phyloP scores from a whole-genome alignment of 2,888 invertebrate genomes.

The Tiphia femorata region DNA sequence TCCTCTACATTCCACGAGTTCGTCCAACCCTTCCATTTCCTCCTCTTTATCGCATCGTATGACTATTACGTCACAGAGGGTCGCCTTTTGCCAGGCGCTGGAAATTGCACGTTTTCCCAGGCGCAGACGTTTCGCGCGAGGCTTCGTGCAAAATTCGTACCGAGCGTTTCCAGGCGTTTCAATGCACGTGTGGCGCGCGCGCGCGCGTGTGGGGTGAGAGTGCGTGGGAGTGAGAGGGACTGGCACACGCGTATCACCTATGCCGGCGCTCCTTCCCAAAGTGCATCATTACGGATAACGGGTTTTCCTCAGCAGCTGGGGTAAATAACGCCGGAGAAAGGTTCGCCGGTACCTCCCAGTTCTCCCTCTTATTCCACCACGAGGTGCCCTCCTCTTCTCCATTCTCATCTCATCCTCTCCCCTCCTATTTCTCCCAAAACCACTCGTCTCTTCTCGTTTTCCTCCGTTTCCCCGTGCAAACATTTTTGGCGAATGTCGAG shows the following conservation, averaged over 20 bases:
- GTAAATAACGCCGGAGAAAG: conserved; percentile 31
- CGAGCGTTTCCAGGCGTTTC: no score
- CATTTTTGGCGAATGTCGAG: background rate
- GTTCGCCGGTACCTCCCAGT: conserved; percentile 7
- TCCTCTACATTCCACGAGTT: no score
- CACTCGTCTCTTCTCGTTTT: conserved; percentile 1
- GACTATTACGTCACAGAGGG: no score
- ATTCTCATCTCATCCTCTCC: background rate
- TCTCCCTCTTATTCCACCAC: background rate
- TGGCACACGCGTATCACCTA: conserved; percentile 6
- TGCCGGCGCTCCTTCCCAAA: conserved; percentile 8
- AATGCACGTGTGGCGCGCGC: no score
- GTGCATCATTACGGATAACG: conserved; percentile 39
- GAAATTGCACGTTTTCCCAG: no score
- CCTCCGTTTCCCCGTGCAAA: conserved; percentile 7
- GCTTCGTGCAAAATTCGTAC: no score
- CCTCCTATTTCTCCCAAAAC: background rate
- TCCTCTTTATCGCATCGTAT: no score
- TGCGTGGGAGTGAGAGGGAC: no score
- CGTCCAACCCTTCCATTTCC: no score
- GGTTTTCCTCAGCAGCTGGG: conserved; percentile 26
- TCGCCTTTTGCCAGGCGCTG: no score
- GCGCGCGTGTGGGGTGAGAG: no score
- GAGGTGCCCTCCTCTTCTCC: conserved; percentile 2
- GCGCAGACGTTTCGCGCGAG: no score